Evolutionary conservation across 2,797 vertebrate genomes (phyloP), one percentile per base, ranked within the genome.

Genomic region (Lagorchestes hirsutus): DNA sequence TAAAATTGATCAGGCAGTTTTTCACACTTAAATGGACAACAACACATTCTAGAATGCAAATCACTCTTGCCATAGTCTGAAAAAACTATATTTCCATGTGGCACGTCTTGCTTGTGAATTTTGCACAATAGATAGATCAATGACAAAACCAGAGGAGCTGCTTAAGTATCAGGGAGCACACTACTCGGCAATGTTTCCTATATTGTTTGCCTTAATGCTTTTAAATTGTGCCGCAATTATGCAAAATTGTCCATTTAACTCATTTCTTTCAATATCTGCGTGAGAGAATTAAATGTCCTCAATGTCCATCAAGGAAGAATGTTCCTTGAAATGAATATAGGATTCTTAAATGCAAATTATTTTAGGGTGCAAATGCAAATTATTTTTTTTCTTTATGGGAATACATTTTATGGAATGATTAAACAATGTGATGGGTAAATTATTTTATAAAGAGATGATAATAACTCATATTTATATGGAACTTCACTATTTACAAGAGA

Each of bases 31-130:
- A 96, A 56, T 91, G 95, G 91, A 95, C 91, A 96, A 24, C 11
- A 50, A 95, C 93, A 92, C 22, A 31, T 94, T 95, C 58, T 62
- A 95, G 94, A 95, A 95, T 46, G 90, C 57, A 95, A 91, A 90
- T 91, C 52, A 40, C 52, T 3, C 55, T 62, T 62, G 57, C 92
- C 34, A 4, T 82, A 54, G 92, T 5, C 54, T n/a, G 58, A 59
- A 27, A 27, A 24, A 22, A 91, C 94, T 54, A 13, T 9, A 31
- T 94, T 74, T 94, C 34, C 27, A 92, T 3, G 52, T 2, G 46
- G 74, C 87, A 18, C 28, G 22, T 93, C 56, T 91, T 4, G 54
- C 28, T 50, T 87, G 40, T 87, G 74, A 87, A 87, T 46, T 87
- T 40, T 46, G 74, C 22, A 87, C 22, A 46, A 50, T 50, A 18